Percentiles rank a stretch among this genome's conserved stretches.
Conservation (phyloP, 2,113 vertebrate genomes). For the Bostrychus sinensis region DNA sequence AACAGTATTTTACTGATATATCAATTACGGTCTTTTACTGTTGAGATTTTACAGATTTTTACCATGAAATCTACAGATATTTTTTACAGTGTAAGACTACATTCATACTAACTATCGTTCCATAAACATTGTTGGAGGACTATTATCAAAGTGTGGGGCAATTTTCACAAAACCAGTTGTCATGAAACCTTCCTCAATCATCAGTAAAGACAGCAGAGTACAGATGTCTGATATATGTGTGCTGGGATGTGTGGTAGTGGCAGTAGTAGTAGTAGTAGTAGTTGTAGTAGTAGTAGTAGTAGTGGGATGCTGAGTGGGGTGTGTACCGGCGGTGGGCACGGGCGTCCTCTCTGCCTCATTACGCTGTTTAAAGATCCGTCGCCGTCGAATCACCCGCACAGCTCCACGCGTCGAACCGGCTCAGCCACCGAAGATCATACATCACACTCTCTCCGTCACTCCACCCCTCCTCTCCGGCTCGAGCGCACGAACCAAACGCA, state of each 20-base stretch:
- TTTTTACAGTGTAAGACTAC: too few species aligned
- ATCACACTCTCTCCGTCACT: slow-evolving; percentile 65
- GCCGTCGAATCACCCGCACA: slow-evolving; percentile 73
- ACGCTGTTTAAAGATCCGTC: slow-evolving; percentile 79
- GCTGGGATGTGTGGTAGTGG: slow-evolving; percentile 3
- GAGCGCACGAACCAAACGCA: slow-evolving; percentile 4
- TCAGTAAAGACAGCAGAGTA: background rate
- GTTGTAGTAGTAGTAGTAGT: background rate
- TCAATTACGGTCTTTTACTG: too few species aligned
- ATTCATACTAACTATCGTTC: too few species aligned
- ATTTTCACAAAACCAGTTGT: background rate
- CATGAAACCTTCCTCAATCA: background rate
- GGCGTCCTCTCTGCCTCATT: slow-evolving; percentile 75
- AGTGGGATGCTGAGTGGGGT: background rate
- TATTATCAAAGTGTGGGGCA: too few species aligned
- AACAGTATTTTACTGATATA: too few species aligned
- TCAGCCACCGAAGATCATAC: slow-evolving; percentile 72
- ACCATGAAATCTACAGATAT: too few species aligned
- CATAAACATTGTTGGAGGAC: too few species aligned
- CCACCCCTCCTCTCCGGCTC: slow-evolving; percentile 40
- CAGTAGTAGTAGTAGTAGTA: too few species aligned
- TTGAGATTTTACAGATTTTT: too few species aligned
- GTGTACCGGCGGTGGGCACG: background rate
- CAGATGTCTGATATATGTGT: background rate
- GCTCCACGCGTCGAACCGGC: slow-evolving; percentile 67